Evolutionary conservation across 2,797 vertebrate genomes (phyloP), one percentile per base, ranked within the genome.

Genomic region (Sebastes steindachneri): DNA sequence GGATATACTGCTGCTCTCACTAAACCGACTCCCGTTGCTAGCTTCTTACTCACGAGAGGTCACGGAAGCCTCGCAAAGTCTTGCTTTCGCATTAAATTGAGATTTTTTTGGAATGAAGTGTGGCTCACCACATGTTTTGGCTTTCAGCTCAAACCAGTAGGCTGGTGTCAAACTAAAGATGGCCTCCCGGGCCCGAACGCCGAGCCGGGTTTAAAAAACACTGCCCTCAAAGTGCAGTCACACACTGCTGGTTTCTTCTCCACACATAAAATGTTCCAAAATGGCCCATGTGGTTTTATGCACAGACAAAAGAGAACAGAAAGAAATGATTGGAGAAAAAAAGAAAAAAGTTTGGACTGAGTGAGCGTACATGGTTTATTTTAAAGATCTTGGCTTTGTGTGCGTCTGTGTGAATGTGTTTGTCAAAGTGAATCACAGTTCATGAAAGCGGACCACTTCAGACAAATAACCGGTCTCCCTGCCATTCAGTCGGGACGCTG

Each of bases 11-110:
- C 17, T 62, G 58, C 33, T 77, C 53, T 66, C 60, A 58, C 21
- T 86, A 48, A 35, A 29, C 67, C 4, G 8, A 55, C 62, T 81
- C 62, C 26, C 4, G 1, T 65, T 35, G 80, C 29, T 75, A 48
- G 25, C 75, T 19, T 72, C 41, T 81, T 31, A 67, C 60, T 79
- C 78, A 51, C 8, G 41, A 78, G 25, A 48, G 75, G 77, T 85
- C 65, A 23, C 23, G 4, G 53, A 53, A n/a, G 31, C 55, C 15
- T 76, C 31, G 54, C 25, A 53, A 68, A 74, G 28, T 64, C 78
- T 76, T 19, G 68, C 10, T 79, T 83, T 80, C 23, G 68, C 58
- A 70, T 76, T 68, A 55, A 62, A 37, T 25, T 2, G 45, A 57
- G 17, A 11, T 70, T 60, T 41, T 14, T 75, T 73, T 41, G n/a